Conservation (phyloP, 30 jellyfish, hydroid and myxozoan genomes). For the Cassiopea andromeda region DNA sequence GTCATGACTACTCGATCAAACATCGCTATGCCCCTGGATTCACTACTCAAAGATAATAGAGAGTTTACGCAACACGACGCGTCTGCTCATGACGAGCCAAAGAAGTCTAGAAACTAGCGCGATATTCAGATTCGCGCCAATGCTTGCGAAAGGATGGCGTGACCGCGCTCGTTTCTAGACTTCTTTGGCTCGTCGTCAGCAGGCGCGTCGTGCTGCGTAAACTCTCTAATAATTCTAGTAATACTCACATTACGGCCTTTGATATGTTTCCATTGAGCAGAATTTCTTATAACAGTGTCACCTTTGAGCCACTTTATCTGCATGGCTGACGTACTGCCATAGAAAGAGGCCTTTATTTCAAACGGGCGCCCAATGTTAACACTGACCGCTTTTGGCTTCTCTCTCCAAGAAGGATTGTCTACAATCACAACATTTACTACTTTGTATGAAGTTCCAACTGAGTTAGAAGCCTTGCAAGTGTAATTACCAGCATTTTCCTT, state of each 20-base stretch:
- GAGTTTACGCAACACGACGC: no score
- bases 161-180: no score
- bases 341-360: slow-evolving; percentile 38
- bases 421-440: slow-evolving; percentile 22
- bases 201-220: no score
- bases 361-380: slow-evolving; percentile 22
- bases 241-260: not conserved
- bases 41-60: no score
- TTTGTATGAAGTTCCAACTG: slow-evolving; percentile 6
- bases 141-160: no score
- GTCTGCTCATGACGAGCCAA: no score
- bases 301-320: slow-evolving; percentile 30
- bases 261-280: slow-evolving; percentile 4
- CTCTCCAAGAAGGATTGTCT: slow-evolving; percentile 55
- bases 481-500: slow-evolving; percentile 31
- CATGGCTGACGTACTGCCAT: slow-evolving; percentile 24
- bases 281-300: slow-evolving; percentile 3
- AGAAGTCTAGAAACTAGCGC: no score
- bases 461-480: slow-evolving; percentile 51
- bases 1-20: no score
- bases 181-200: no score
- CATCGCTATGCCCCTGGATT: no score
- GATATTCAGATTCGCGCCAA: no score
- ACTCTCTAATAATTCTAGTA: no score
- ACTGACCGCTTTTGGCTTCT: slow-evolving; percentile 3